Evolutionary conservation across 2,797 vertebrate genomes (phyloP), one percentile per base, ranked within the genome.

Genomic region (Intellagama lesueurii): DNA sequence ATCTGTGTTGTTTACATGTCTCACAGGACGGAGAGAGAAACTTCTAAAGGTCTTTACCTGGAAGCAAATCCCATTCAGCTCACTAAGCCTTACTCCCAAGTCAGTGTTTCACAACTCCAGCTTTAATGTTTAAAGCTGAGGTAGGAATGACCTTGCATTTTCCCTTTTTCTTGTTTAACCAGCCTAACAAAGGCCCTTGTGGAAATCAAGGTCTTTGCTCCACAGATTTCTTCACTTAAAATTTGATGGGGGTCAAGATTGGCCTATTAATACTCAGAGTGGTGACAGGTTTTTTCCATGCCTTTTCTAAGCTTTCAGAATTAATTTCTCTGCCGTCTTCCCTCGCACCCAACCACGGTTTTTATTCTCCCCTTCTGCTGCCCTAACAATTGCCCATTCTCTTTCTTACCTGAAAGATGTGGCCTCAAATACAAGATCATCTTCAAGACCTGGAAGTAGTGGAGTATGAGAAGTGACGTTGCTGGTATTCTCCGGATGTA

Each of bases 141-240:
- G 44, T 26, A 17, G 35, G 7, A 14, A 4, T 80, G 64, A 68
- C 44, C 64, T 87, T 79, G 16, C 17, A 30, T 56, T 66, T 30
- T 30, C n/a, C 1, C 30, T 2, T 1, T 5, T 9, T 0, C 64
- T 3, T 14, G 2, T 0, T 66, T 47, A 78, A 22, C 16, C 9
- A 69, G 0, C 12, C 28, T 32, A 79, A 86, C 16, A 68, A 66
- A 77, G 16, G 26, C 56, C 56, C 11, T 22, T 87, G 44, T 72
- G 47, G 44, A n/a, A 80, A 79, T 69, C 44, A 80, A 87, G 30
- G 47, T 40, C 66, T 80, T 87, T 22, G 52, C 56, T 70, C 77
- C 24, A 35, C 47, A 9, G 7, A 28, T 81, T 12, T 17, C 44
- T 68, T 52, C 26, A 30, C 72, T 32, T 30, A 35, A 47, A 19